Conservation (phyloP, 1,140 invertebrate species). For the Drosophila burlai region DNA sequence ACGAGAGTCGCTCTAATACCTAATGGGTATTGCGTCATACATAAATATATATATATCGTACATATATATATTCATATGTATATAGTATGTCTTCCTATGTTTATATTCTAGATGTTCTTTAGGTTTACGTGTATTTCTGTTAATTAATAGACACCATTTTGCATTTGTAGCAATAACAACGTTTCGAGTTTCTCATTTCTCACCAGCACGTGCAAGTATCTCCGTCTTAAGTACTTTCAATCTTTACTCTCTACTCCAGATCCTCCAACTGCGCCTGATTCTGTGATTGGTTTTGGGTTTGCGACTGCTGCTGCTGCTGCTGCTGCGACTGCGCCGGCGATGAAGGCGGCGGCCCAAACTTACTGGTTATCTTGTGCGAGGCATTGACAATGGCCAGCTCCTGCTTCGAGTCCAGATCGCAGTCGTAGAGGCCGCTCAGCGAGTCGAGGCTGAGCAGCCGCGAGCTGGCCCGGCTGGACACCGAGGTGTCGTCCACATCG, state of each 20-base stretch:
- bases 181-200: conserved; percentile 29
- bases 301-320: background rate
- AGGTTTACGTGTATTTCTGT: conserved; percentile 38
- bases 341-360: conserved; percentile 77
- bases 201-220: conserved; percentile 1
- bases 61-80: conserved; percentile 28
- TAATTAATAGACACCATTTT: conserved; percentile 74
- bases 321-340: conserved; percentile 32
- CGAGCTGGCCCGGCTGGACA: conserved; percentile 91
- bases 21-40: conserved; percentile 18
- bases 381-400: conserved; percentile 85
- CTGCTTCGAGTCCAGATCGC: conserved; percentile 84
- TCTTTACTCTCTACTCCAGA: conserved; percentile 49
- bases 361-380: conserved; percentile 84
- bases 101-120: conserved; percentile 38
- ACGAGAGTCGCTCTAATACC: conserved; percentile 10
- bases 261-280: conserved; percentile 31
- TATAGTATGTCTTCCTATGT: conserved; percentile 22
- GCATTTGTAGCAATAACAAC: conserved; percentile 53
- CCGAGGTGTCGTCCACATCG: conserved; percentile 91
- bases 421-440: conserved; percentile 93
- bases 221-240: conserved; percentile 17
- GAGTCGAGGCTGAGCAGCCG: conserved; percentile 91
- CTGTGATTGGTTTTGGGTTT: background rate
- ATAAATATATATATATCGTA: conserved; percentile 26